Conservation (phyloP, 2,888 invertebrate genomes). For the Ryuthela nishihirai region DNA sequence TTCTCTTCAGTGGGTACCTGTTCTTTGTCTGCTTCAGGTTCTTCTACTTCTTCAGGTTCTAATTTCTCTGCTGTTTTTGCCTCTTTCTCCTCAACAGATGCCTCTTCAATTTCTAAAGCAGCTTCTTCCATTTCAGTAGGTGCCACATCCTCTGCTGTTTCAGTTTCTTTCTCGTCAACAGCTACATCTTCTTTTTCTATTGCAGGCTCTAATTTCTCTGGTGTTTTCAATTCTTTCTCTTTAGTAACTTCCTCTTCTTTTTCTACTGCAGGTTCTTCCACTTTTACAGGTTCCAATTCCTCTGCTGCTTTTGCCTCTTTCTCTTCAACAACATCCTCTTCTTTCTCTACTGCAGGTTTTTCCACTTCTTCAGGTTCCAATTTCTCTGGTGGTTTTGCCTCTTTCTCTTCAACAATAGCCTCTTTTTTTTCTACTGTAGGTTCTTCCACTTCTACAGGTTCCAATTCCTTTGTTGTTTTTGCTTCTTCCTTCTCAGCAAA, state of each 20-base stretch:
- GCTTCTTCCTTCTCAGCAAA: background rate
- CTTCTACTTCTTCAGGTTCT: too few relatives aligned
- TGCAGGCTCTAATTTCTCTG: background rate
- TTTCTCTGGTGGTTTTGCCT: background rate
- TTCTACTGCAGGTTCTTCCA: background rate
- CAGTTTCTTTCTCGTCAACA: background rate
- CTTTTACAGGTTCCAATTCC: background rate
- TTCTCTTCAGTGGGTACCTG: too few relatives aligned
- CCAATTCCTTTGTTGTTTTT: background rate
- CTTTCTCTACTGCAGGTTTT: conserved; percentile 1
- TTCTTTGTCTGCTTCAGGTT: too few relatives aligned
- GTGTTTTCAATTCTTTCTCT: background rate
- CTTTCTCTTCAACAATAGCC: background rate
- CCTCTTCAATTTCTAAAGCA: too few relatives aligned
- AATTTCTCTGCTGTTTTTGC: too few relatives aligned
- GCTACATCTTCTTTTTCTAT: background rate
- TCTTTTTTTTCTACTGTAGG: background rate
- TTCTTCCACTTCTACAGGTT: background rate
- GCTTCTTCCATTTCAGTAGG: background rate
- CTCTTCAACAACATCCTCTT: background rate
- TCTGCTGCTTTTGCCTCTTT: background rate
- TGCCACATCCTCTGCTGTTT: conserved; percentile 1
- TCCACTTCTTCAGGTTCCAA: conserved; percentile 1
- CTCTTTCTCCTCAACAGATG: too few relatives aligned
- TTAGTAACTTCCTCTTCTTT: background rate